Base-by-base conservation (phyloP, 2,113 vertebrate species). In the Sisor rabdophorus region DNA sequence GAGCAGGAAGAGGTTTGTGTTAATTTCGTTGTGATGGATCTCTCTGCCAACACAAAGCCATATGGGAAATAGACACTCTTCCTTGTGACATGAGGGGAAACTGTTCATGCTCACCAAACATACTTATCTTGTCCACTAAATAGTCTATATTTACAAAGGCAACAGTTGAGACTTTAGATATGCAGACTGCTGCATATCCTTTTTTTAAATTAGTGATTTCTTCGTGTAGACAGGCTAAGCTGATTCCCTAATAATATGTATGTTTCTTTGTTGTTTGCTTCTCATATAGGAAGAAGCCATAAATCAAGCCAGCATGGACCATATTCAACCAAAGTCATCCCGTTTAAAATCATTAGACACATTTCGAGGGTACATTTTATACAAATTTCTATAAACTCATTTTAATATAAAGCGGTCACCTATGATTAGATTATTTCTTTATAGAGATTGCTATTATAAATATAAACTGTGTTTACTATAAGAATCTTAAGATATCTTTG, bases 351-450 rank as follows among this genome's bases (percentile, higher is more conserved):
- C 88, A 40, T 70, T 90, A 85, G 88, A 90, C 73, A 81, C 85
- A 11, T 89, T 94, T 79, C 86, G 90, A 87, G 90, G 85, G 85
- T 90, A 90, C 82, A 89, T 87, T 63, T 52, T 22, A 69, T 79
- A 81, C 68, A 75, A 78, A 72, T 26, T 79, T 77, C 54, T 47
- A 13, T 32, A 12, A 11, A 44, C 74, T 55, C 74, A 44, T 55
- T 63, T n/a, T 50, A 3, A 53, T 36, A 44, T 73, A 60, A 20
- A 77, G 59, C 15, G 26, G 9, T 36, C 48, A 54, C 44, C 44
- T 64, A 15, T 32, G 19, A 67, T 44, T 64, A 30, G 40, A 44
- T 64, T 2, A 40, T 28, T 24, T 40, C 10, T 65, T 26, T 2
- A 4, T 53, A 4, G 5, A 74, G 40, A 75, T 58, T 53, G 87